These are phyloP conservation scores for Mustelus asterias DNA, from an alignment of 2,113 vertebrate species.

Conservation along the genomic window DNA sequence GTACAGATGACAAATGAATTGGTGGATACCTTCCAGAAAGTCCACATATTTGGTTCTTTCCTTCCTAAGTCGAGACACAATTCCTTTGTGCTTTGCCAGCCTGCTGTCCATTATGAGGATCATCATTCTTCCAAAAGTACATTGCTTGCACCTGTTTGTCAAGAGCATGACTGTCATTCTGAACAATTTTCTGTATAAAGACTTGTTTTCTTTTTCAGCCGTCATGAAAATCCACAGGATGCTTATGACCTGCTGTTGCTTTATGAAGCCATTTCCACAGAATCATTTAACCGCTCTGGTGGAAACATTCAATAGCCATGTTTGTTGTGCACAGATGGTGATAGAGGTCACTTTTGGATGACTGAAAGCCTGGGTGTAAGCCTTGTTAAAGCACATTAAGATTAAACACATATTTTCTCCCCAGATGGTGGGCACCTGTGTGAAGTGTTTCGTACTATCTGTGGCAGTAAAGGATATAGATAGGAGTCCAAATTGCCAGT, in stretches of 20 bases:
- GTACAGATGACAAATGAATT: neutral
- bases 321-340: slow-evolving; percentile 6
- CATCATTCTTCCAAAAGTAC: neutral
- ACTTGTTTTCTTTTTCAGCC: neutral
- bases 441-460: neutral
- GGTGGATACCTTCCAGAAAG: neutral
- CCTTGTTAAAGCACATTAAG: neutral
- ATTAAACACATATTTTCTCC: slow-evolving; percentile 9
- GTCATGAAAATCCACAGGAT: neutral
- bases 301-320: neutral
- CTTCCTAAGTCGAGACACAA: neutral
- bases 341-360: slow-evolving; percentile 22
- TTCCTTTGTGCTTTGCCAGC: neutral
- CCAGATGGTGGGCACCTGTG: slow-evolving; percentile 9
- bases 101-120: neutral
- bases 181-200: neutral
- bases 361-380: slow-evolving; percentile 4
- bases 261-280: neutral
- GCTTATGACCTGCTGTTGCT: neutral
- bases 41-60: neutral
- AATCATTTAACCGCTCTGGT: neutral
- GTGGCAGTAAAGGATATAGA: neutral
- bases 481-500: neutral
- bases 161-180: neutral
- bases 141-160: neutral